A percentile compares a stretch with the other conserved stretches of the same genome.
These are phyloP conservation scores for Phalacrocorax carbo DNA, from an alignment of 2,113 vertebrate genomes.

Conservation along the genomic window DNA sequence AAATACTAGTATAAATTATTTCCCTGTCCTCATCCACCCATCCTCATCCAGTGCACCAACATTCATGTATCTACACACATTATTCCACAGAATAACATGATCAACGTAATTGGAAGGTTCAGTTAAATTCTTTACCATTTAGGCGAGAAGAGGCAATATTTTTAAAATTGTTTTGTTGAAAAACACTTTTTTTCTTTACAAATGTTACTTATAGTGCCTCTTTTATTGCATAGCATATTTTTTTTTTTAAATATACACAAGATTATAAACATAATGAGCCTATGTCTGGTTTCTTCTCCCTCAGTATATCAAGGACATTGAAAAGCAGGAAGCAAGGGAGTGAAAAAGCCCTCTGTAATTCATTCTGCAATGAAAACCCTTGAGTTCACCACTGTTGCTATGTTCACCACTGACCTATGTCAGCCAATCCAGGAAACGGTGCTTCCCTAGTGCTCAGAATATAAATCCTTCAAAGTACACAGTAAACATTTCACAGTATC, in stretches of 20 bases:
- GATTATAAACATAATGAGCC: not conserved
- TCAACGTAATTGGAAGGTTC: not conserved
- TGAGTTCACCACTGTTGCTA: not conserved
- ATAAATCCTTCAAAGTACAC: not conserved
- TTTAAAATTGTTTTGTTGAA: not conserved
- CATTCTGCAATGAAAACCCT: not conserved
- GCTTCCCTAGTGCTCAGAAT: not conserved
- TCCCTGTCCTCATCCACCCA: not conserved
- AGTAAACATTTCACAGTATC: not conserved
- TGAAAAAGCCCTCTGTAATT: not conserved
- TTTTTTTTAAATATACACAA: not conserved
- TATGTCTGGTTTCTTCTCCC: not conserved
- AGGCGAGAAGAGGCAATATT: not conserved
- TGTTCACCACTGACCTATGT: not conserved
- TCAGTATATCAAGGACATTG: not conserved
- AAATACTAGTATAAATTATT: not conserved
- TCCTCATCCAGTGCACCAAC: not conserved
- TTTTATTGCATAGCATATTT: not conserved
- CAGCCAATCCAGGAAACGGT: not conserved
- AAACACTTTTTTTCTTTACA: not conserved
- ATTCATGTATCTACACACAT: not conserved
- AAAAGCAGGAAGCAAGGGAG: not conserved
- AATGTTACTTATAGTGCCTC: not conserved
- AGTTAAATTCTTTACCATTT: not conserved
- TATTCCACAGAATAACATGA: not conserved